Percentiles rank a stretch among this genome's conserved stretches.
phyloP scores from a whole-genome alignment of 2,113 vertebrate genomes.

The Ceyx melanurus region DNA sequence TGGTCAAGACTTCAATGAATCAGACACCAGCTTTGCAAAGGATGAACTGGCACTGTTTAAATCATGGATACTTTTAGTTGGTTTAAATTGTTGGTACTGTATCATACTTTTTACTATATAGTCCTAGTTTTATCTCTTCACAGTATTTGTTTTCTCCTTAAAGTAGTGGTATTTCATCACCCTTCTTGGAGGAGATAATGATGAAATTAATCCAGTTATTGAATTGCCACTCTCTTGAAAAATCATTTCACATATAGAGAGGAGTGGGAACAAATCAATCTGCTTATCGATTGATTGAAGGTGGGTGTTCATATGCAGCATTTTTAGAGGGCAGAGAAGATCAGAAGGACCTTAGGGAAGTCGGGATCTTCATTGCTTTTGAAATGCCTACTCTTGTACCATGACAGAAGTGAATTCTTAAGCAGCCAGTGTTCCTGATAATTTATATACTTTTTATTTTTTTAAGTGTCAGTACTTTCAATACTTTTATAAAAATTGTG shows the following conservation, averaged over 20 bases:
- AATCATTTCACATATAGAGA: background rate
- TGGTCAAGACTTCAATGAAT: background rate
- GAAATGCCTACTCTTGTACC: background rate
- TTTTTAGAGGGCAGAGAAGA: constrained; percentile 60
- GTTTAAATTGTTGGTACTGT: too few relatives aligned
- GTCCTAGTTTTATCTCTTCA: background rate
- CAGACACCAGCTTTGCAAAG: background rate
- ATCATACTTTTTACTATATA: background rate
- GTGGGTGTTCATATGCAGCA: background rate
- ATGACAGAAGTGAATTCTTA: background rate
- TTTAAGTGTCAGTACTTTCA: background rate
- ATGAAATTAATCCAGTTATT: constrained; percentile 35
- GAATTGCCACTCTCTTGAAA: background rate
- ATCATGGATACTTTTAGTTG: background rate
- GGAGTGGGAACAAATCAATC: constrained; percentile 17
- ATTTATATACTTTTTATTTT: background rate
- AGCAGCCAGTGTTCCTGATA: background rate
- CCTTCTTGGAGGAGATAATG: background rate
- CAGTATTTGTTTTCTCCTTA: background rate
- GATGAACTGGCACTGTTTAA: background rate
- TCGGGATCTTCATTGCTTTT: background rate
- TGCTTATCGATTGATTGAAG: constrained; percentile 16
- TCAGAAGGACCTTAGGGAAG: constrained; percentile 39
- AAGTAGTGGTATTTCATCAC: background rate
- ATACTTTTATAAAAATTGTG: background rate